Evolutionary conservation across 2,113 vertebrate species (phyloP).

Genomic region (Rhynchomys soricoides): DNA sequence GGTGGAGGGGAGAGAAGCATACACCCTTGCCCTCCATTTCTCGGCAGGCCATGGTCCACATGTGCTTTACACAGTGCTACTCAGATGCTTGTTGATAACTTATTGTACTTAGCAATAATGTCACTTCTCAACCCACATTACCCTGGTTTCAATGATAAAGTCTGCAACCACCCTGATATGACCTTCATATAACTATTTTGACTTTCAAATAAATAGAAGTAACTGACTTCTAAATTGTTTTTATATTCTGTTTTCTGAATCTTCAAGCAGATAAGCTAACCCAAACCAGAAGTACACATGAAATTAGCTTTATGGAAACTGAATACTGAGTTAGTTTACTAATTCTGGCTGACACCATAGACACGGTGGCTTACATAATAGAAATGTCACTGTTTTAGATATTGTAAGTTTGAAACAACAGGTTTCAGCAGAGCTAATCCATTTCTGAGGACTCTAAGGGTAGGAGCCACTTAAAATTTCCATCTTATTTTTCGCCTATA

Average conservation of each 20-base stretch:
- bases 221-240: constrained; percentile 1
- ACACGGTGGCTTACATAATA: neutral
- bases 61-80: neutral
- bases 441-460: neutral
- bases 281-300: neutral
- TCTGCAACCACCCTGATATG: neutral
- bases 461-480: neutral
- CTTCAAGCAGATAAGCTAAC: neutral
- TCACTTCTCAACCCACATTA: constrained; percentile 22
- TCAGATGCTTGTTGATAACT: neutral
- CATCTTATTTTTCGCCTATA: neutral
- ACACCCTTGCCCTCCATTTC: neutral
- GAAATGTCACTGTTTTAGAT: neutral
- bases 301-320: constrained; percentile 9
- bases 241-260: neutral
- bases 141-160: neutral
- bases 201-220: neutral
- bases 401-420: neutral
- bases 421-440: neutral
- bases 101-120: constrained; percentile 9
- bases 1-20: too few species aligned
- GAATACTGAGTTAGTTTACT: neutral
- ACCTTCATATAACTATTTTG: too few species aligned
- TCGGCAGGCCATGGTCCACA: neutral
- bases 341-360: neutral